Percentiles rank a stretch among this genome's conserved stretches.
Evolutionary conservation across 1,140 invertebrate genomes (phyloP).

Genomic region (Zaprionus africanus): DNA sequence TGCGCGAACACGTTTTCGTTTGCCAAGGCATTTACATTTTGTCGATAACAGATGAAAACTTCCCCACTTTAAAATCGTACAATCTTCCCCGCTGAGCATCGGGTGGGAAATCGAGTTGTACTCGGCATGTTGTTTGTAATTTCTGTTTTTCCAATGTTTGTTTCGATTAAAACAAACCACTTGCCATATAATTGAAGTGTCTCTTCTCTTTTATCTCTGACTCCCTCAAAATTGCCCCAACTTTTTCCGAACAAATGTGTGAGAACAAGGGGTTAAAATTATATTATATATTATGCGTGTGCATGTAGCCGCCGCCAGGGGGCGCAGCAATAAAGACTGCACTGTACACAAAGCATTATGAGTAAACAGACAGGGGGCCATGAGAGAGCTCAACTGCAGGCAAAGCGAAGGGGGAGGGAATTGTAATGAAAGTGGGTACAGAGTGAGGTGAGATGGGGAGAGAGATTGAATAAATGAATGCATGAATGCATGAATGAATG

Average conservation of each 20-base stretch:
- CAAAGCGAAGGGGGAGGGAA: neutral
- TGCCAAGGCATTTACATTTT: slow-evolving; percentile 30
- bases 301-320: slow-evolving; percentile 46
- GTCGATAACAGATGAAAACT: slow-evolving; percentile 1
- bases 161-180: slow-evolving; percentile 70
- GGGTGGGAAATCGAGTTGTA: neutral
- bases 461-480: neutral
- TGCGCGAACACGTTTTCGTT: slow-evolving; percentile 68
- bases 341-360: slow-evolving; percentile 28
- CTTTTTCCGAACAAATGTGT: slow-evolving; percentile 29
- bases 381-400: neutral
- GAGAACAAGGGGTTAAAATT: slow-evolving; percentile 52
- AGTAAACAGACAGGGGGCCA: neutral
- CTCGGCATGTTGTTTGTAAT: slow-evolving; percentile 24
- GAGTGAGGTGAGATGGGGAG: neutral
- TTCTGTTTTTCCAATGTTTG: slow-evolving; percentile 62
- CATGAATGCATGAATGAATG: neutral
- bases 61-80: slow-evolving; percentile 1
- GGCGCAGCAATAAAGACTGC: slow-evolving; percentile 38
- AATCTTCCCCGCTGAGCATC: neutral
- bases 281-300: slow-evolving; percentile 64
- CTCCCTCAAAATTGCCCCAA: neutral
- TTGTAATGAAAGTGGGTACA: neutral
- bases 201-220: slow-evolving; percentile 9
- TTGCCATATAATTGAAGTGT: slow-evolving; percentile 74